Evolutionary conservation across 2,888 invertebrate species (phyloP).

Genomic region (Sabatieria punctata): DNA sequence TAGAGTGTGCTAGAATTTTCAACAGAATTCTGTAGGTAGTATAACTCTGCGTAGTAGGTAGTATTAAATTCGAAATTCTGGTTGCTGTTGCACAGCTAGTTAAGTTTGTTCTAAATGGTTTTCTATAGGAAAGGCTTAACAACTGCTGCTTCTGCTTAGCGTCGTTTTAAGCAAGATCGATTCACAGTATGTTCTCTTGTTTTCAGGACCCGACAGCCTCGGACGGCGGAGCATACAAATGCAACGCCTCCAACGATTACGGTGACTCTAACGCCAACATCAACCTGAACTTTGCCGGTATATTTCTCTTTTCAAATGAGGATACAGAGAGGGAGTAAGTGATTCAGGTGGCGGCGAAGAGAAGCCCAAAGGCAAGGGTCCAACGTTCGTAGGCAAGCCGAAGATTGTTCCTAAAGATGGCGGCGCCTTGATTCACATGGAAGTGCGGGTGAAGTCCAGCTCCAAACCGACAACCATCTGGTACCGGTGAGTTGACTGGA

Average conservation of each 20-base stretch:
- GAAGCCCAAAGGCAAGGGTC: conserved; percentile 34
- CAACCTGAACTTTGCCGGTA: conserved; percentile 93
- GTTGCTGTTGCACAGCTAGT: not conserved
- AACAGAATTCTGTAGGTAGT: no score
- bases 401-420: conserved; percentile 95
- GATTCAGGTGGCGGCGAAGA: conserved; percentile 48
- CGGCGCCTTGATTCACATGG: conserved; percentile 88
- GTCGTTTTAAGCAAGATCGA: not conserved
- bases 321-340: no score
- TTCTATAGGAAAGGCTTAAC: no score
- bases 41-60: no score
- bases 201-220: conserved; percentile 66
- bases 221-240: conserved; percentile 96
- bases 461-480: conserved; percentile 77
- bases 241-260: conserved; percentile 92
- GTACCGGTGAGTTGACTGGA: conserved; percentile 60
- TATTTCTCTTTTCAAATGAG: not conserved
- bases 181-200: no score
- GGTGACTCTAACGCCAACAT: conserved; percentile 99
- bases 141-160: no score
- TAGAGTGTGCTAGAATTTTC: no score
- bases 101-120: not conserved
- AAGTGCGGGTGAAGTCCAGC: conserved; percentile 72
- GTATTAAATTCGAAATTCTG: no score
- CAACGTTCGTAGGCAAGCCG: conserved; percentile 92